Evolutionary conservation across 2,797 vertebrate species (phyloP).

Genomic region (Enteromius anoplus): DNA sequence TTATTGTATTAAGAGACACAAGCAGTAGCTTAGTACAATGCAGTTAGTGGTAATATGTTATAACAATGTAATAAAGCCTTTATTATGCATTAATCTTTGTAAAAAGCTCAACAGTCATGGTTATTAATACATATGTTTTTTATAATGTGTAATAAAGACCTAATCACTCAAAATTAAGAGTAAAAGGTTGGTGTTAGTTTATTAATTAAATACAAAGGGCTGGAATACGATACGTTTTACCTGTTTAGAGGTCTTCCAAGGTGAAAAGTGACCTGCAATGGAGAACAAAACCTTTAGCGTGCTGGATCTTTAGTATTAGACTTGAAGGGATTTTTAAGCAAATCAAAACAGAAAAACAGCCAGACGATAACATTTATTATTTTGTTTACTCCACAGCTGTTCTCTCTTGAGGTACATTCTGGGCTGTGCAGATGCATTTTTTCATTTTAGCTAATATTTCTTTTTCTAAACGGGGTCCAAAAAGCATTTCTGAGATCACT

Average conservation of each 20-base stretch:
- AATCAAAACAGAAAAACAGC: not conserved
- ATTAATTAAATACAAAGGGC: slow-evolving; percentile 48
- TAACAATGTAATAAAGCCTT: slow-evolving; percentile 33
- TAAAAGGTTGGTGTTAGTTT: slow-evolving; percentile 51
- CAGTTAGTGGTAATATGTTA: slow-evolving; percentile 30
- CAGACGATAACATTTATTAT: not conserved
- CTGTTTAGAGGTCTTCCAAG: slow-evolving; percentile 98
- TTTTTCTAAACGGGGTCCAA: not conserved
- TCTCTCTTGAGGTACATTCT: not conserved
- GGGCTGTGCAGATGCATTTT: not conserved
- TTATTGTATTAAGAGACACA: slow-evolving; percentile 32
- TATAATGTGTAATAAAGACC: slow-evolving; percentile 2
- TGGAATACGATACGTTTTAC: slow-evolving; percentile 79
- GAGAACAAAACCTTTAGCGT: slow-evolving; percentile 80
- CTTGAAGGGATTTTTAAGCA: not conserved
- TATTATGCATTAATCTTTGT: not conserved
- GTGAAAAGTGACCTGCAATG: slow-evolving; percentile 98
- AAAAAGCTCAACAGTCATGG: not conserved
- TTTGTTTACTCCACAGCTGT: not conserved
- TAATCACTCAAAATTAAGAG: slow-evolving; percentile 52
- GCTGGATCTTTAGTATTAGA: not conserved
- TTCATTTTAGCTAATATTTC: not conserved
- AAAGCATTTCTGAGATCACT: not conserved
- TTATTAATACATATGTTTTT: slow-evolving; percentile 40
- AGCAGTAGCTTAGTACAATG: slow-evolving; percentile 34